These are phyloP conservation scores for Phainopepla nitens DNA, from an alignment of 2,113 vertebrate genomes.

Conservation along the genomic window DNA sequence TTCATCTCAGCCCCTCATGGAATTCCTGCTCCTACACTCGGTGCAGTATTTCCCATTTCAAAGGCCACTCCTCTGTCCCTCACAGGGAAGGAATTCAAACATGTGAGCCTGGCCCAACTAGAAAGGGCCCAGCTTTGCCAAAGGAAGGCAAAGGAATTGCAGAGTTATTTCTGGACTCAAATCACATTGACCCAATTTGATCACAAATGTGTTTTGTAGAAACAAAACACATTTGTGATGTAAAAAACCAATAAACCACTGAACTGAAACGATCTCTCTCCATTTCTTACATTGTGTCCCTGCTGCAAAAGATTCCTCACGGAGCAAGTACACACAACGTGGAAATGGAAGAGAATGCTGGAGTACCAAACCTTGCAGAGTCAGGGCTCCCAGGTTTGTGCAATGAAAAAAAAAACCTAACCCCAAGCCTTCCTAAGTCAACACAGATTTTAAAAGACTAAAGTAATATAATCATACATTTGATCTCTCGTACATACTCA, in stretches of 20 bases:
- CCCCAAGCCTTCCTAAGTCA: neutral
- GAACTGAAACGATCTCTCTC: neutral
- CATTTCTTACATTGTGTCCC: neutral
- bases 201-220: too few relatives aligned
- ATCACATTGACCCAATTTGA: neutral
- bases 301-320: neutral
- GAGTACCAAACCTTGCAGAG: neutral
- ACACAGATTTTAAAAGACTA: neutral
- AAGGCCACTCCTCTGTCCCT: neutral
- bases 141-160: neutral
- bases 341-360: neutral
- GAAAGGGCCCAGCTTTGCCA: neutral
- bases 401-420: neutral
- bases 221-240: neutral
- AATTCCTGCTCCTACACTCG: accelerated
- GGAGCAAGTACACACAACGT: neutral
- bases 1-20: neutral
- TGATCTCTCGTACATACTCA: neutral
- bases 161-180: neutral
- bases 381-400: neutral
- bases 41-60: neutral
- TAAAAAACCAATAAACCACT: neutral
- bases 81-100: neutral
- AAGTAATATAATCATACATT: accelerated
- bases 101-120: neutral